Evolutionary conservation across 1,140 invertebrate species (phyloP), one percentile per base, ranked within the genome.

Genomic region (Rhopalosiphum maidis): DNA sequence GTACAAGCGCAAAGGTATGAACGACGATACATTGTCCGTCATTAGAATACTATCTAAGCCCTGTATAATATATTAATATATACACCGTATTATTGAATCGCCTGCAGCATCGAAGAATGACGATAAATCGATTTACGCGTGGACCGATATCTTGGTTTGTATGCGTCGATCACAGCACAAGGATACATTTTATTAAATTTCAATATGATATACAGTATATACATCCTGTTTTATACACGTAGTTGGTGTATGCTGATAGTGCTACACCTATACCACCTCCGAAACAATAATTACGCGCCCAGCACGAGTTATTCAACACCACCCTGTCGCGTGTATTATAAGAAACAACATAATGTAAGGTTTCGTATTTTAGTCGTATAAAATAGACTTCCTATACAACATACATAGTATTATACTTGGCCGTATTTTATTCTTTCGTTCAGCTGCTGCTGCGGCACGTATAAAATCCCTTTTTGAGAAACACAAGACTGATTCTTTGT

Each of bases 271-370:
- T 25, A 85, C 35, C 15, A 37, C 46, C 25, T 55, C 51, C 23
- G 37, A 8, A 41, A 89, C 22, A 55, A 89, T 89, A 54, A 89
- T 89, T 41, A 89, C 22, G 35, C 87, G 46, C 35, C 18, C 21
- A 18, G 54, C 48, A 21, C 25, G 37, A n/a, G 54, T 60, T 90
- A 60, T 90, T 90, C 54, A 90, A 90, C 88, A 90, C 54, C 23
- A 23, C 43, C 22, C 43, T n/a, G 86, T 48, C 9, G 35, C 30
- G 48, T 54, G 23, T 89, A 89, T 90, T 60, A 68, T 68, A 90
- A 90, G 55, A 68, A 90, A 90, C 35, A 60, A 90, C 68, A 90
- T 90, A 90, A 68, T 68, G 25, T 90, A 43, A 90, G 89, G 89
- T 90, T 43, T 68, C 89, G 55, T 90, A 68, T 90, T 90, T 68